Evolutionary conservation across 2,797 vertebrate genomes (phyloP).

Genomic region (Lagorchestes hirsutus): DNA sequence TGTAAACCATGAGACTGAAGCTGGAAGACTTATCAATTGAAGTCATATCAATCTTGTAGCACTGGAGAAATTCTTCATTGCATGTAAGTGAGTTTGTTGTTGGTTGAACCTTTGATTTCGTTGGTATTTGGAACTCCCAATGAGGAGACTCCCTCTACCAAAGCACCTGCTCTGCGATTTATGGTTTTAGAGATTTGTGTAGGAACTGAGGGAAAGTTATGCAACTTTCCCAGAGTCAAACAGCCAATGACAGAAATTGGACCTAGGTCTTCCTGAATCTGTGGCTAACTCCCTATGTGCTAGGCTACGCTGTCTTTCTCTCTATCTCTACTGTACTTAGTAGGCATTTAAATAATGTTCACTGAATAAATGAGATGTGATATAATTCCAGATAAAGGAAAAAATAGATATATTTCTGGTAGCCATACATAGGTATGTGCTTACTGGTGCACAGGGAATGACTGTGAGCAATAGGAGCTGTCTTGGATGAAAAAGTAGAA

Average conservation of each 20-base stretch:
- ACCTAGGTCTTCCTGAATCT: not conserved
- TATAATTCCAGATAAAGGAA: not conserved
- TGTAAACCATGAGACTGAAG: not conserved
- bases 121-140: not conserved
- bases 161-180: not conserved
- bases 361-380: not conserved
- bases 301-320: not conserved
- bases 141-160: not conserved
- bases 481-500: not conserved
- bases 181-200: not conserved
- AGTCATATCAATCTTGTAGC: not conserved
- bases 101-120: not conserved
- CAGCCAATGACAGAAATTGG: not conserved
- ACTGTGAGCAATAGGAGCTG: not conserved
- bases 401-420: not conserved
- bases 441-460: not conserved
- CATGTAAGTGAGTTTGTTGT: not conserved
- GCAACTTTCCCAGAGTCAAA: not conserved
- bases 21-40: no score
- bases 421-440: not conserved
- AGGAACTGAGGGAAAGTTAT: not conserved
- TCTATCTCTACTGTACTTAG: not conserved
- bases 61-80: no score
- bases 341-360: not conserved
- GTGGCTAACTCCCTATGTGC: not conserved